These are phyloP conservation scores for Geotrupes spiniger DNA, from an alignment of 2,888 invertebrate species.

Conservation along the genomic window DNA sequence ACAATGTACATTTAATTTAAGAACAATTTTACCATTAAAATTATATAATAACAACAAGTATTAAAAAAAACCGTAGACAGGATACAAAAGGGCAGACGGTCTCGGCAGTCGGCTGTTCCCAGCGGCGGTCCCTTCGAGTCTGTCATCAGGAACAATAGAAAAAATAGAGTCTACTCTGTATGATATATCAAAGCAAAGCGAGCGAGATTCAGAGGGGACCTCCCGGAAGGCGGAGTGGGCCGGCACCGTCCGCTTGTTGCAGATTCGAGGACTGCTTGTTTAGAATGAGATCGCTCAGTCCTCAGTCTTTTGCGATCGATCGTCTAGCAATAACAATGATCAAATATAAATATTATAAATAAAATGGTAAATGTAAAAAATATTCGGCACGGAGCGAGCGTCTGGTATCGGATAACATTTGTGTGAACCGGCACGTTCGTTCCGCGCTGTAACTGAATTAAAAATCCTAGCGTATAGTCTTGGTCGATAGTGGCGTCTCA, in stretches of 20 bases:
- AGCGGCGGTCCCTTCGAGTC: conserved; percentile 14
- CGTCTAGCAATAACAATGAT: conserved; percentile 24
- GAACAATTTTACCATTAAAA: conserved; percentile 69
- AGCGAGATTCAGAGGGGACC: conserved; percentile 11
- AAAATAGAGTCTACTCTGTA: conserved; percentile 47
- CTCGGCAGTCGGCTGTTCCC: conserved; percentile 10
- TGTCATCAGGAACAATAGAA: conserved; percentile 42
- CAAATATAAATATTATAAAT: conserved; percentile 23
- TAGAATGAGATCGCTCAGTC: conserved; percentile 49
- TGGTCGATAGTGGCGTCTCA: conserved; percentile 27
- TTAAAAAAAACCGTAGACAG: conserved; percentile 54
- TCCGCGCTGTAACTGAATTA: conserved; percentile 23
- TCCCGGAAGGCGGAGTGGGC: conserved; percentile 4
- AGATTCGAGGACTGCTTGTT: conserved; percentile 26
- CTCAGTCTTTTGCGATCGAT: conserved; percentile 28
- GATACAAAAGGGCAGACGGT: conserved; percentile 26
- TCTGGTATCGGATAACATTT: conserved; percentile 6
- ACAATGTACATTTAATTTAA: conserved; percentile 74
- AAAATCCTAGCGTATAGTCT: conserved; percentile 27
- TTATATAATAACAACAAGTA: conserved; percentile 65
- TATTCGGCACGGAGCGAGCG: background rate
- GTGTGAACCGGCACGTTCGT: conserved; percentile 6
- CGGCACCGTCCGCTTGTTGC: conserved; percentile 5
- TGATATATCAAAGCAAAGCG: conserved; percentile 18
- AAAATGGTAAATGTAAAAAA: conserved; percentile 13